Conservation (phyloP, 2,797 vertebrate species). For the Sebastes trivittatus region DNA sequence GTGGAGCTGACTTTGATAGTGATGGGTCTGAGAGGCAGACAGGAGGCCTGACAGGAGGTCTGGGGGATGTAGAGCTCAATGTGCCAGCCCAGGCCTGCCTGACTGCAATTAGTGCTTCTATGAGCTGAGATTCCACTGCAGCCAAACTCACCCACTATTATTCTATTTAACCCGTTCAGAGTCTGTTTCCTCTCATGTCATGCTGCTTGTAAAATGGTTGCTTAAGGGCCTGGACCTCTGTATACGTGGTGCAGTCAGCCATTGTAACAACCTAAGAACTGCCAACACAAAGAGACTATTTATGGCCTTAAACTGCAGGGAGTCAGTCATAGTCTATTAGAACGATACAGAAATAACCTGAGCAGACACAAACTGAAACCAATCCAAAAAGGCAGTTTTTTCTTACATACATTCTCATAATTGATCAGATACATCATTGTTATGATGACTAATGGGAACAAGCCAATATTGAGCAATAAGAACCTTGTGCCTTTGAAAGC, state of each 20-base stretch:
- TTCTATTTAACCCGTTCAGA: conserved; percentile 59
- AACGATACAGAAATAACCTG: conserved; percentile 6
- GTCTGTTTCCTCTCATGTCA: conserved; percentile 22
- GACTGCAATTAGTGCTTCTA: conserved; percentile 77
- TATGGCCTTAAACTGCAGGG: conserved; percentile 9
- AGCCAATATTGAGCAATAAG: conserved; percentile 14
- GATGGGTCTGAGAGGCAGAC: conserved; percentile 65
- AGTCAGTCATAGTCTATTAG: not conserved
- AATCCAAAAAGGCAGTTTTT: not conserved
- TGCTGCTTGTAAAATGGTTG: conserved; percentile 25
- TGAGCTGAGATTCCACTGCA: conserved; percentile 69
- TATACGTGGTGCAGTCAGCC: not conserved
- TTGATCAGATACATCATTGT: conserved; percentile 5
- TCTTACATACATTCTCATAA: not conserved
- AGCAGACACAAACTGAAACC: conserved; percentile 1
- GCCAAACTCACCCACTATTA: conserved; percentile 61
- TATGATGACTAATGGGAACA: conserved; percentile 20
- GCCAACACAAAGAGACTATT: conserved; percentile 7
- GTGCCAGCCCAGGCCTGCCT: conserved; percentile 77
- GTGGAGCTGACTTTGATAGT: conserved; percentile 49
- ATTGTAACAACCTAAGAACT: not conserved
- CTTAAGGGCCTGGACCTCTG: conserved; percentile 19
- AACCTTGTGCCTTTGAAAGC: conserved; percentile 26
- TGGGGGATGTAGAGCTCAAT: conserved; percentile 68
- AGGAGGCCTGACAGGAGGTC: conserved; percentile 79